Evolutionary conservation across 2,888 invertebrate species (phyloP), one percentile per base, ranked within the genome.

Genomic region (Eubasilissa splendida): DNA sequence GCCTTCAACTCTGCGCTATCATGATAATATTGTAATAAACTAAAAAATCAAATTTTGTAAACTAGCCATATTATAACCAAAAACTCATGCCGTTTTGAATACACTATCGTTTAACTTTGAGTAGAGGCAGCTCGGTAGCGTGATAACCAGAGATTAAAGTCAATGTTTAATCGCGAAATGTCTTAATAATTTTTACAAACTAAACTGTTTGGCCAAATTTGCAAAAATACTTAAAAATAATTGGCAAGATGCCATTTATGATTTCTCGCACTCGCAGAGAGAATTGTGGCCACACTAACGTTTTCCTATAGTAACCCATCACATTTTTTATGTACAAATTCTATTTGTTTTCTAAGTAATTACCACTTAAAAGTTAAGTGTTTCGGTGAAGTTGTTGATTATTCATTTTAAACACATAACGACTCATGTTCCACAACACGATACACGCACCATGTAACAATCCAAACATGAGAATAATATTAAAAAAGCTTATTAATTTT

Each of bases 141-240:
- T 79, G 79, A 73, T 73, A 65, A 74, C 60, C 58, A 14, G 73
- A 59, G 79, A 79, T 79, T 79, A 79, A 42, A 77, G 73, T 60
- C 53, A 42, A 56, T 31, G 63, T 74, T 65, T 78, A 74, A 74
- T 74, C 50, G 71, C 11, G 63, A 71, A 73, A 79, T 50, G 73
- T 79, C 74, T 74, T 79, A 63, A 79, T 79, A 79, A 73, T 73
- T 71, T 71, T 54, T 22, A 12, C 71, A 54, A 71, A 71, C 54
- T 71, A 71, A 59, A 70, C 53, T 60, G 31, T 63, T 63, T 73
- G 73, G n/a, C 42, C 65, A 79, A 79, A 70, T 77, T 77, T 77
- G 70, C 70, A 66, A 77, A 77, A 52, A 77, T 53, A 70, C 77
- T 74, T 63, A 79, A 79, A 79, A 59, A 65, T 79, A 79, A 79